Evolutionary conservation across 2,888 invertebrate genomes (phyloP).

Genomic region (Coecobrya sp.): DNA sequence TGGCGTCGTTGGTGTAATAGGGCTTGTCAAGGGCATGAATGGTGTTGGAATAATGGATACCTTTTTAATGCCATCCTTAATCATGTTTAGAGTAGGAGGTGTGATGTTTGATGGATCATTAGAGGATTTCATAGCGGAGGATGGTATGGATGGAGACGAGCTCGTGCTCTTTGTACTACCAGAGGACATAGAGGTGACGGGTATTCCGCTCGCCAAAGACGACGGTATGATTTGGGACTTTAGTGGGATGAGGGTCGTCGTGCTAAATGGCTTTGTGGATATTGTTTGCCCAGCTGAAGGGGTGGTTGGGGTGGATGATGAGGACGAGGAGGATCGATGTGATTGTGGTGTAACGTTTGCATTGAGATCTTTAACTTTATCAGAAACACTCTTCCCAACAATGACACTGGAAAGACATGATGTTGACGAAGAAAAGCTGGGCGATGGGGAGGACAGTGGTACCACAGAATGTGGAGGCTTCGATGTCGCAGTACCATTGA

Average conservation of each 20-base stretch:
- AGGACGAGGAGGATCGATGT: conserved; percentile 58
- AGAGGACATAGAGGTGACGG: conserved; percentile 61
- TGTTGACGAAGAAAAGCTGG: conserved; percentile 51
- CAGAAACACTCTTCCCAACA: conserved; percentile 79
- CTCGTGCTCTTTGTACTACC: conserved; percentile 73
- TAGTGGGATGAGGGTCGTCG: conserved; percentile 7
- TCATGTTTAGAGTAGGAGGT: not conserved
- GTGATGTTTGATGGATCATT: not conserved
- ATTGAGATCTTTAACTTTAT: conserved; percentile 84
- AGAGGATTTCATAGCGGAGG: conserved; percentile 15
- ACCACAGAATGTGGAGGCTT: conserved; percentile 49
- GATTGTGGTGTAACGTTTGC: conserved; percentile 77
- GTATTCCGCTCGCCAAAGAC: conserved; percentile 41
- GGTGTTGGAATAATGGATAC: not conserved
- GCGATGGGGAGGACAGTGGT: conserved; percentile 43
- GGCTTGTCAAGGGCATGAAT: conserved; percentile 6
- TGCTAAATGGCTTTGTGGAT: conserved; percentile 36
- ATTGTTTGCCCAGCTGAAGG: not conserved
- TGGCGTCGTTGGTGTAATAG: conserved; percentile 38
- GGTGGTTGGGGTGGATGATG: conserved; percentile 12
- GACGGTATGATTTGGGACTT: conserved; percentile 6
- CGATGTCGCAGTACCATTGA: conserved; percentile 71
- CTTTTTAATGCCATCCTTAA: conserved; percentile 22
- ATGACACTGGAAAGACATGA: conserved; percentile 80
- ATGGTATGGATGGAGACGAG: conserved; percentile 57